phyloP scores from a whole-genome alignment of 2,888 invertebrate genomes.

The Clanis bilineata region DNA sequence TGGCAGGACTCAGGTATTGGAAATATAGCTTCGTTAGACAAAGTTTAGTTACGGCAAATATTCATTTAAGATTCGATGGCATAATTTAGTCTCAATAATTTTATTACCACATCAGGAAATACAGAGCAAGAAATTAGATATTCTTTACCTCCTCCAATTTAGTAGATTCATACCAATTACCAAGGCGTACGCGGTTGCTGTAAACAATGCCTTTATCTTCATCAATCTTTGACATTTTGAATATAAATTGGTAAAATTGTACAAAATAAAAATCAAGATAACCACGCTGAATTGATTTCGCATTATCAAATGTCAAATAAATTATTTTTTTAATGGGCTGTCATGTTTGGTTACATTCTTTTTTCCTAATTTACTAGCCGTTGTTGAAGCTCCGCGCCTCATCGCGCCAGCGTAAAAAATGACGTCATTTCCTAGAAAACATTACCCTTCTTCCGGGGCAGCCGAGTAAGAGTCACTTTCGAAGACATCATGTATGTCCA shows the following conservation, averaged over 20 bases:
- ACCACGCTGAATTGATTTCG: background rate
- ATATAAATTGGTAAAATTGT: constrained; percentile 6
- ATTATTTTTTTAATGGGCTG: background rate
- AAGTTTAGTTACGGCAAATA: background rate
- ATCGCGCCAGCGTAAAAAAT: too few species aligned
- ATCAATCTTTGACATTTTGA: constrained; percentile 43
- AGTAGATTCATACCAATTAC: constrained; percentile 75
- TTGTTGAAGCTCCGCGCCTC: too few species aligned
- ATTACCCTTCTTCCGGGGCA: too few species aligned
- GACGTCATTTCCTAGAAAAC: too few species aligned
- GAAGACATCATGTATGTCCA: too few species aligned
- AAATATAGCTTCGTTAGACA: too few species aligned
- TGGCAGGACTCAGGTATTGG: too few species aligned
- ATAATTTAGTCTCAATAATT: background rate
- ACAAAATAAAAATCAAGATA: constrained; percentile 11
- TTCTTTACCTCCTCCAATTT: constrained; percentile 65
- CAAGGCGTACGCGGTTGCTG: constrained; percentile 64
- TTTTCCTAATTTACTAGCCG: too few species aligned
- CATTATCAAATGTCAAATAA: constrained; percentile 11
- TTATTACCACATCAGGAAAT: constrained; percentile 4
- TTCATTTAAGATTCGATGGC: background rate
- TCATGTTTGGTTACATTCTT: background rate
- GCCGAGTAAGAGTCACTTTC: too few species aligned
- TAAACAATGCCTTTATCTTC: constrained; percentile 69
- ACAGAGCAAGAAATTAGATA: constrained; percentile 11